Evolutionary conservation across 35 echinoderm and acorn worm genomes (phyloP).

Genomic region (Holothuria glaberrima): DNA sequence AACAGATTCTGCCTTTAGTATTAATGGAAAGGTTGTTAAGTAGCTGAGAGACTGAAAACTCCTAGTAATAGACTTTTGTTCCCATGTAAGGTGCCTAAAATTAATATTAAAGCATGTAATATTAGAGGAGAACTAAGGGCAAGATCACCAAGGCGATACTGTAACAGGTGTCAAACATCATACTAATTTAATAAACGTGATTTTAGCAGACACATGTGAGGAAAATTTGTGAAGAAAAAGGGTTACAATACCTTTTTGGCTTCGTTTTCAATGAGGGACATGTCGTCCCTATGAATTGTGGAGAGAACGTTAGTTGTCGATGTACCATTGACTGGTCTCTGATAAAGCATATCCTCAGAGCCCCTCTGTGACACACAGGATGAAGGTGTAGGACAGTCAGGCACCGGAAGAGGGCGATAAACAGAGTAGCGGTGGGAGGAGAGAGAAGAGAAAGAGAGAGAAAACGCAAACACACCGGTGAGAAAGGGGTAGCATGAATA

Average conservation of each 20-base stretch:
- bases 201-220: slow-evolving; percentile 16
- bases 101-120: no score
- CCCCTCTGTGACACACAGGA: slow-evolving; percentile 62
- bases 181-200: slow-evolving; percentile 35
- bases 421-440: slow-evolving; percentile 59
- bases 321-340: slow-evolving; percentile 57
- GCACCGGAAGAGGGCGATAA: slow-evolving; percentile 56
- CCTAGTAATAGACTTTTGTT: no score
- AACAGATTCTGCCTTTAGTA: no score
- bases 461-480: slow-evolving; percentile 66
- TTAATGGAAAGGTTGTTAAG: no score
- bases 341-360: slow-evolving; percentile 64
- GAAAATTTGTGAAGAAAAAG: slow-evolving; percentile 36
- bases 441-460: slow-evolving; percentile 62
- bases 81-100: no score
- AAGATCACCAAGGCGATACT: no score
- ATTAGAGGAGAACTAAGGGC: no score
- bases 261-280: slow-evolving; percentile 64
- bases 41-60: no score
- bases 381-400: background rate
- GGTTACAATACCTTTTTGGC: slow-evolving; percentile 61
- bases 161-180: slow-evolving; percentile 40
- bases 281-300: slow-evolving; percentile 60
- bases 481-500: slow-evolving; percentile 61
- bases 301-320: slow-evolving; percentile 65